phyloP scores from a whole-genome alignment of 2,113 vertebrate genomes.

The Tragelaphus imberbis region DNA sequence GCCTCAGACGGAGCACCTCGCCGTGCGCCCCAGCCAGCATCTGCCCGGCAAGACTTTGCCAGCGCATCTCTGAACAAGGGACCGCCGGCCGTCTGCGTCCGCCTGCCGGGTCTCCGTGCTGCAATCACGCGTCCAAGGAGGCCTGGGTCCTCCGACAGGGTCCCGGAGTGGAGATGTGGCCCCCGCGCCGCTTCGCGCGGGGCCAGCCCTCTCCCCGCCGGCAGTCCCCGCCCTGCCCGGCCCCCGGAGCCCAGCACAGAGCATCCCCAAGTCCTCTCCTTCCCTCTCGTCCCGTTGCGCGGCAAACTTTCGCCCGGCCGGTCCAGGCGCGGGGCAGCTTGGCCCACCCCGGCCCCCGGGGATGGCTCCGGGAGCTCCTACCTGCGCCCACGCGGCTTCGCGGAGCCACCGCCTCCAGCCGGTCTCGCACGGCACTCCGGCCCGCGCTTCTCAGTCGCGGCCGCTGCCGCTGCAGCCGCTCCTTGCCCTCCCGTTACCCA shows the following conservation, averaged over 20 bases:
- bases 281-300: background rate
- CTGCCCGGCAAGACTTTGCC: slow-evolving; percentile 43
- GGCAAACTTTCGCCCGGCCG: slow-evolving; percentile 36
- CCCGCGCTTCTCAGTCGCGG: slow-evolving; percentile 46
- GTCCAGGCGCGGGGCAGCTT: background rate
- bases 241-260: background rate
- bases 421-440: background rate
- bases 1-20: background rate
- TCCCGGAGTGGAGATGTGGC: background rate
- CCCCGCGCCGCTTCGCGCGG: background rate
- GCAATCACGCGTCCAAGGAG: background rate
- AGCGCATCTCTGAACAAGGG: slow-evolving; percentile 38
- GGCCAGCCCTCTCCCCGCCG: background rate
- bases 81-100: background rate
- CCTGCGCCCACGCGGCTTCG: slow-evolving; percentile 43
- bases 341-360: background rate
- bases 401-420: background rate
- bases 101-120: background rate
- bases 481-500: slow-evolving; percentile 72
- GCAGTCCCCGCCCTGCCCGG: slow-evolving; percentile 11
- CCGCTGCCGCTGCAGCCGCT: slow-evolving; percentile 39
- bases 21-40: background rate
- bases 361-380: background rate
- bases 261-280: slow-evolving; percentile 53
- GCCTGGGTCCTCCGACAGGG: background rate